A percentile compares a stretch with the other conserved stretches of the same genome.
These are phyloP conservation scores for Zoanthus sansibaricus DNA, from an alignment of 92 coral and sea anemone genomes.

Conservation along the genomic window DNA sequence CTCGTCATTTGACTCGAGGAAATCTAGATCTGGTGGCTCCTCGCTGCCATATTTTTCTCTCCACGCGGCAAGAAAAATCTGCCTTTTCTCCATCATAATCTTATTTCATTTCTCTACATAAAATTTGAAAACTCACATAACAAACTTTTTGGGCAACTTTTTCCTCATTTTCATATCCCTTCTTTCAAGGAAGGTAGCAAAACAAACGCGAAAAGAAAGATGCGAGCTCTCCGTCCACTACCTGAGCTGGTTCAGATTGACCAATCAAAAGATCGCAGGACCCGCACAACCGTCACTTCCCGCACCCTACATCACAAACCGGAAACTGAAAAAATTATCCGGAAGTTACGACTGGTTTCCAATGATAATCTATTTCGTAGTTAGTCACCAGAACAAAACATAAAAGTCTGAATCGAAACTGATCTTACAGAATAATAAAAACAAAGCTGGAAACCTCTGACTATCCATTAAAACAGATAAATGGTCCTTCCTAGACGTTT, in stretches of 20 bases:
- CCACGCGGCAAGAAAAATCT: constrained; percentile 77
- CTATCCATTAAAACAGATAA: background rate
- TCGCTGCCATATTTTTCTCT: constrained; percentile 55
- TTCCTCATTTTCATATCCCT: constrained; percentile 16
- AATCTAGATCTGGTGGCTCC: constrained; percentile 70
- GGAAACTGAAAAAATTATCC: constrained; percentile 39
- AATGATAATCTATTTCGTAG: background rate
- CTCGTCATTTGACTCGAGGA: constrained; percentile 52
- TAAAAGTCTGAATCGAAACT: background rate
- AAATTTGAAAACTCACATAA: background rate
- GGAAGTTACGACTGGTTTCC: constrained; percentile 15
- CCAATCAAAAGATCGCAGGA: constrained; percentile 37
- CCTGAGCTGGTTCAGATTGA: background rate
- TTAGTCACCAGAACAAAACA: background rate
- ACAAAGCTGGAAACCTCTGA: background rate
- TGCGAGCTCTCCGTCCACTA: constrained; percentile 12
- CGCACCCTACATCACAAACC: constrained; percentile 47
- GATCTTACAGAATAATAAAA: background rate
- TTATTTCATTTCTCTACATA: constrained; percentile 22
- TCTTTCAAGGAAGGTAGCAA: background rate
- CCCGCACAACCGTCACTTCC: constrained; percentile 51
- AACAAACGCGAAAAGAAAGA: constrained; percentile 3
- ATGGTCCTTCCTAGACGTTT: background rate
- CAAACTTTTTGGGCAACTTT: background rate
- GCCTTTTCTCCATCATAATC: constrained; percentile 68